phyloP scores from a whole-genome alignment of 2,888 invertebrate species.

The Platerodrilus igneus region DNA sequence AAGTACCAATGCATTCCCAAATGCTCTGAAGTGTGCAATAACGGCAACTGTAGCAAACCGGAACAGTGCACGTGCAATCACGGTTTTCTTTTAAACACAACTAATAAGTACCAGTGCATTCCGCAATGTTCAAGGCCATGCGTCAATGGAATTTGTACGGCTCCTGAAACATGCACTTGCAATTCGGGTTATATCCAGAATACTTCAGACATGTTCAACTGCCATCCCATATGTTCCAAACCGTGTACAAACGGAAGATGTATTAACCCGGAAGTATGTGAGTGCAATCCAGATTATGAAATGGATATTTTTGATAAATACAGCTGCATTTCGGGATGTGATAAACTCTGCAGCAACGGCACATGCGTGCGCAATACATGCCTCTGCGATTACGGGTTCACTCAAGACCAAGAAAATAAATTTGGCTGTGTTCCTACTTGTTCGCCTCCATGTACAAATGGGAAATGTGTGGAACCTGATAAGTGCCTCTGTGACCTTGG shows the following conservation, averaged over 20 bases:
- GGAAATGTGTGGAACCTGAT: too few relatives aligned
- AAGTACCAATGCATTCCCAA: constrained; percentile 32
- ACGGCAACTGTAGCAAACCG: constrained; percentile 40
- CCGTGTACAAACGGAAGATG: constrained; percentile 15
- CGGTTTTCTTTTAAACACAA: constrained; percentile 20
- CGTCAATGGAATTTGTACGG: constrained; percentile 39
- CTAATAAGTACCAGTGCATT: constrained; percentile 32
- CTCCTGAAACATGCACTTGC: constrained; percentile 46
- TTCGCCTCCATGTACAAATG: too few relatives aligned
- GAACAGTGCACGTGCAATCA: constrained; percentile 31
- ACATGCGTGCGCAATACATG: too few relatives aligned
- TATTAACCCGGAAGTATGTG: constrained; percentile 33
- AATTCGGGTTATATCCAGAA: constrained; percentile 52
- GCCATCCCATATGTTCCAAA: constrained; percentile 14
- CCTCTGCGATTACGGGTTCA: too few relatives aligned
- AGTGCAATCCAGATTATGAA: constrained; percentile 15
- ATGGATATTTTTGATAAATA: too few relatives aligned
- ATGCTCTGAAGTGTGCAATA: constrained; percentile 40
- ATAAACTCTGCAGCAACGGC: too few relatives aligned
- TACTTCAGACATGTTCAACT: constrained; percentile 29
- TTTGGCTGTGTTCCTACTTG: too few relatives aligned
- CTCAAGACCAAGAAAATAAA: too few relatives aligned
- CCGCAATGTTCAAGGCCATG: constrained; percentile 33
- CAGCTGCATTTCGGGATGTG: too few relatives aligned
- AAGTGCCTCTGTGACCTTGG: too few relatives aligned